Conservation (phyloP, 2,797 vertebrate species). For the Limnodromus scolopaceus region DNA sequence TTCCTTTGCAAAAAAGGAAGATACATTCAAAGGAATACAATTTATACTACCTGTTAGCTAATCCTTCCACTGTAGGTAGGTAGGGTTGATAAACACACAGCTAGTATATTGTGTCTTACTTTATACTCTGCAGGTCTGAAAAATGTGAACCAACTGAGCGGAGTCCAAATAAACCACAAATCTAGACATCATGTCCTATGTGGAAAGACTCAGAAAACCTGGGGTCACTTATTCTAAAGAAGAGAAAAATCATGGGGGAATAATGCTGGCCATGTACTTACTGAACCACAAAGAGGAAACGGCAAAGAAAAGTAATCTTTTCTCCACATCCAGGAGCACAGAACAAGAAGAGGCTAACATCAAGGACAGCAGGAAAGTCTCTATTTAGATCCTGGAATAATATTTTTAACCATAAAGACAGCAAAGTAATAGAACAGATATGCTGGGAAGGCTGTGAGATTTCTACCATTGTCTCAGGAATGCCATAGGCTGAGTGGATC, state of each 20-base stretch:
- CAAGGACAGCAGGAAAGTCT: not conserved
- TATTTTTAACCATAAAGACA: not conserved
- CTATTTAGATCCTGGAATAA: not conserved
- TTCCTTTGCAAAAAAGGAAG: not conserved
- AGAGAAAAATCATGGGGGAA: not conserved
- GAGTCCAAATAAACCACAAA: not conserved
- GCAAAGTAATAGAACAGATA: not conserved
- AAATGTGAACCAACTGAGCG: not conserved
- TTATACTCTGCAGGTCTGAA: not conserved
- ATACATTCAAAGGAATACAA: not conserved
- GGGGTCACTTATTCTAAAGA: not conserved
- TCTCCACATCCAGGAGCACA: not conserved
- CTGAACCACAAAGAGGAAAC: not conserved
- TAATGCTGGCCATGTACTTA: accelerated
- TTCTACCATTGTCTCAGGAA: not conserved
- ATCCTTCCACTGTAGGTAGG: not conserved
- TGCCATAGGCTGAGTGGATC: not conserved
- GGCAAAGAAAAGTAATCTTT: not conserved
- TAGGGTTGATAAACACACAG: not conserved
- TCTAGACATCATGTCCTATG: not conserved
- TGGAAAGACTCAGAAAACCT: not conserved
- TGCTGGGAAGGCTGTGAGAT: not conserved
- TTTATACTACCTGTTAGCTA: not conserved
- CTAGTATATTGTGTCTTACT: not conserved
- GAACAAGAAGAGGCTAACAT: not conserved